phyloP scores from a whole-genome alignment of 1,140 invertebrate species.

The Arctopsyche grandis region DNA sequence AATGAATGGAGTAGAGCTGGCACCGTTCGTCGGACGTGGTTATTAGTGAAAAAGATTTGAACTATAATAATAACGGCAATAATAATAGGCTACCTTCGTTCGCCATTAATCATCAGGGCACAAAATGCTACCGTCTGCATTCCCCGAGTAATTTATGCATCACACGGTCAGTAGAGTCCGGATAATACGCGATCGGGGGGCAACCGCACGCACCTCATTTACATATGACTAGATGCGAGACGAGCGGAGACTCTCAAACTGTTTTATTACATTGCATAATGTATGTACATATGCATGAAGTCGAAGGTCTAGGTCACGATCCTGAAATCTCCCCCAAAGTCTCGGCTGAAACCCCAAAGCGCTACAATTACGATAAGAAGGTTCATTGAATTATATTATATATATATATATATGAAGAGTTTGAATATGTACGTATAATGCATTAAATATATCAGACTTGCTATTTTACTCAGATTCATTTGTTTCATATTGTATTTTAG shows the following conservation, averaged over 20 bases:
- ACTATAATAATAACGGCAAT: conserved; percentile 13
- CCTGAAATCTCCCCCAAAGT: no score
- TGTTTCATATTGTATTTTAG: no score
- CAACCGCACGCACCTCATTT: not conserved
- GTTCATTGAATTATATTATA: no score
- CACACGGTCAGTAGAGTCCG: not conserved
- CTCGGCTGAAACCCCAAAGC: no score
- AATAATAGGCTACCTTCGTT: conserved; percentile 24
- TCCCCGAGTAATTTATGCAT: conserved; percentile 28
- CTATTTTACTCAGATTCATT: no score
- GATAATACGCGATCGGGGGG: not conserved
- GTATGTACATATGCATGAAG: no score
- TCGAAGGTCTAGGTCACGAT: no score
- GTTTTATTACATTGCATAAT: not conserved
- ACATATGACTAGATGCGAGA: not conserved
- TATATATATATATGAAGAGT: no score
- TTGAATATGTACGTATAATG: no score
- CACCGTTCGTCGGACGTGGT: not conserved
- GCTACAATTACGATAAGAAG: no score
- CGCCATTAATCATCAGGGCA: conserved; percentile 23
- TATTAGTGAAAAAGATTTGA: conserved; percentile 32
- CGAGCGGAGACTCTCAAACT: not conserved
- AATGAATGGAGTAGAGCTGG: conserved; percentile 15
- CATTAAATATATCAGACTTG: no score
- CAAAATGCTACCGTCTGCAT: conserved; percentile 38